A percentile compares a stretch with the other conserved stretches of the same genome.
These are phyloP conservation scores for Chalcosyrphus nemorum DNA, from an alignment of 2,888 invertebrate species.

Conservation along the genomic window DNA sequence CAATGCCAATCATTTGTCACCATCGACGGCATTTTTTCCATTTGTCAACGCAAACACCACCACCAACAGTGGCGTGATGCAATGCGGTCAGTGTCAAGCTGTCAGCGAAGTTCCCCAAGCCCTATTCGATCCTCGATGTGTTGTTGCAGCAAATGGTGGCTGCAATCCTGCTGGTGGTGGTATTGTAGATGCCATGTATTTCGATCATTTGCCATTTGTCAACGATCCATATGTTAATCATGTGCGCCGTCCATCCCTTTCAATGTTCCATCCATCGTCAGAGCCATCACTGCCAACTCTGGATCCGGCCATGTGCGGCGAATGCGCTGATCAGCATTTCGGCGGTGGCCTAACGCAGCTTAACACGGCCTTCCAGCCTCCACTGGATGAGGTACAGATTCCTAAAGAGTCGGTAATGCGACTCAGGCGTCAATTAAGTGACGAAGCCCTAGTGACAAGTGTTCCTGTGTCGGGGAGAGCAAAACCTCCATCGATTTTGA, in stretches of 20 bases:
- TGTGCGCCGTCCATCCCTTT: conserved; percentile 78
- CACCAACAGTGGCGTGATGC: conserved; percentile 32
- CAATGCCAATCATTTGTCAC: conserved; percentile 70
- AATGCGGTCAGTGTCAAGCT: conserved; percentile 45
- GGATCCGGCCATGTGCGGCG: conserved; percentile 80
- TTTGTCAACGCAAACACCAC: conserved; percentile 34
- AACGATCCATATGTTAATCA: conserved; percentile 39
- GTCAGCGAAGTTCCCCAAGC: conserved; percentile 14
- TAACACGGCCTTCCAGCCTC: too few species aligned
- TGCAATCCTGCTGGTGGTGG: conserved; percentile 23
- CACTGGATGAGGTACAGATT: conserved; percentile 78
- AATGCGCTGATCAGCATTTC: conserved; percentile 81
- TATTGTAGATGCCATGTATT: conserved; percentile 38
- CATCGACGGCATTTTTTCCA: conserved; percentile 67
- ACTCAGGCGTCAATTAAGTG: conserved; percentile 79
- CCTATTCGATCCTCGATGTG: conserved; percentile 66
- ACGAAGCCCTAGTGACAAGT: conserved; percentile 79
- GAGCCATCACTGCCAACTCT: conserved; percentile 80
- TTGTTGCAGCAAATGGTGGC: conserved; percentile 55
- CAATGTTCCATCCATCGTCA: conserved; percentile 79
- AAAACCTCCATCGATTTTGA: conserved; percentile 79
- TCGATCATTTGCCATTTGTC: conserved; percentile 32
- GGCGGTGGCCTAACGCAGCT: conserved; percentile 78
- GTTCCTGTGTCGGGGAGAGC: conserved; percentile 79
- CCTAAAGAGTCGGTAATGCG: conserved; percentile 79